Percentiles rank a stretch among this genome's conserved stretches.
Evolutionary conservation across 2,113 vertebrate species (phyloP).

Genomic region (Antigone vipio): DNA sequence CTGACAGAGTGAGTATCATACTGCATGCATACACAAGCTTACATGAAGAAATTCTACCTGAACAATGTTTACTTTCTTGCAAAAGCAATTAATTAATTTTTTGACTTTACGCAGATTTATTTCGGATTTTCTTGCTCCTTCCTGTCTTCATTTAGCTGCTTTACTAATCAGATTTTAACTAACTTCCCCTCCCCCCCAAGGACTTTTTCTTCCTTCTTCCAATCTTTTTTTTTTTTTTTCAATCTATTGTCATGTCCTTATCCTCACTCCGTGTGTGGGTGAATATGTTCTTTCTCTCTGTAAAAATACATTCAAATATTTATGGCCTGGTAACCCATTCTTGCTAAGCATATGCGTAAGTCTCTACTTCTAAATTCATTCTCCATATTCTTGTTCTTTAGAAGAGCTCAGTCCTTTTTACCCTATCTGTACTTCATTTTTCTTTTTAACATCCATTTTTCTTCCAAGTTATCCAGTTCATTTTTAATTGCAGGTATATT

Average conservation of each 20-base stretch:
- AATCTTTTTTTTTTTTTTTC: neutral
- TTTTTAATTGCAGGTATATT: neutral
- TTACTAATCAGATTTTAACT: neutral
- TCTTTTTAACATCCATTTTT: neutral
- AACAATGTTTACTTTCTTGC: neutral
- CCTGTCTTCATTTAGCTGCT: neutral
- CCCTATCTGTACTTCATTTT: neutral
- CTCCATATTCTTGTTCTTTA: neutral
- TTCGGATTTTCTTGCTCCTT: neutral
- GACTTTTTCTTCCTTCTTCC: neutral
- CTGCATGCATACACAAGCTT: neutral
- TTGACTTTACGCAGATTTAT: neutral
- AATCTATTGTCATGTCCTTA: neutral
- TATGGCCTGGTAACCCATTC: neutral
- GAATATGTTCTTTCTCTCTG: neutral
- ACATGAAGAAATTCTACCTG: neutral
- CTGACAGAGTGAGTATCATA: neutral
- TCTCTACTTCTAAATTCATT: neutral
- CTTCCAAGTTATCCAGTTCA: neutral
- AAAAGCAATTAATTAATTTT: neutral
- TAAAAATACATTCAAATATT: neutral
- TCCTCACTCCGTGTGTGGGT: neutral
- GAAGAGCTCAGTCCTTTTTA: neutral
- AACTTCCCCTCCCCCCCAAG: fast-evolving
- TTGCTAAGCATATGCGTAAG: neutral